These are phyloP conservation scores for Hapalemur alaotrensis DNA, from an alignment of 2,797 vertebrate species.

Conservation along the genomic window DNA sequence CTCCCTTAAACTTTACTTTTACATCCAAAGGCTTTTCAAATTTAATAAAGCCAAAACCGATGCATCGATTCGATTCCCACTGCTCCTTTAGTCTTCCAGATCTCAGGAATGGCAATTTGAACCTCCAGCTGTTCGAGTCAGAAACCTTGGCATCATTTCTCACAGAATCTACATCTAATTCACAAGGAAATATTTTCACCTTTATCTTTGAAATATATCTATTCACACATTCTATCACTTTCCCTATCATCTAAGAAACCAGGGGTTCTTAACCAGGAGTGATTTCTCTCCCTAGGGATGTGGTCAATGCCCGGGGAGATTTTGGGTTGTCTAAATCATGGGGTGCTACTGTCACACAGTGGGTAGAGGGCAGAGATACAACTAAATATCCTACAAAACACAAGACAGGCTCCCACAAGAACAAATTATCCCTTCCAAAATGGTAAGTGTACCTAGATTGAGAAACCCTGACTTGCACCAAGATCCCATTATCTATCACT, in stretches of 20 bases:
- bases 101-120: slow-evolving; percentile 13
- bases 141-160: not conserved
- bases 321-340: not conserved
- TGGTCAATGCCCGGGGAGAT: not conserved
- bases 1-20: not conserved
- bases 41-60: not conserved
- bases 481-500: not conserved
- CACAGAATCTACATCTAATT: not conserved
- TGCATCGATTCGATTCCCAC: not conserved
- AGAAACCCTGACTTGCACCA: not conserved
- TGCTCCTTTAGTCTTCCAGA: not conserved
- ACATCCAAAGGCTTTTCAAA: not conserved
- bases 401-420: not conserved
- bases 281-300: not conserved
- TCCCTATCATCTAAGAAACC: not conserved
- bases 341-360: not conserved
- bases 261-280: not conserved
- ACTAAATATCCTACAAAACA: not conserved
- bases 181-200: not conserved
- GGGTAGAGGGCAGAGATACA: not conserved
- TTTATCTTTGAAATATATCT: not conserved
- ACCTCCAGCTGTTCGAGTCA: slow-evolving; percentile 29
- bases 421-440: not conserved
- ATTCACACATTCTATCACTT: not conserved
- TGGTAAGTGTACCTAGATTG: not conserved